These are phyloP conservation scores for Microctonus brassicae DNA, from an alignment of 2,888 invertebrate species.

Conservation along the genomic window DNA sequence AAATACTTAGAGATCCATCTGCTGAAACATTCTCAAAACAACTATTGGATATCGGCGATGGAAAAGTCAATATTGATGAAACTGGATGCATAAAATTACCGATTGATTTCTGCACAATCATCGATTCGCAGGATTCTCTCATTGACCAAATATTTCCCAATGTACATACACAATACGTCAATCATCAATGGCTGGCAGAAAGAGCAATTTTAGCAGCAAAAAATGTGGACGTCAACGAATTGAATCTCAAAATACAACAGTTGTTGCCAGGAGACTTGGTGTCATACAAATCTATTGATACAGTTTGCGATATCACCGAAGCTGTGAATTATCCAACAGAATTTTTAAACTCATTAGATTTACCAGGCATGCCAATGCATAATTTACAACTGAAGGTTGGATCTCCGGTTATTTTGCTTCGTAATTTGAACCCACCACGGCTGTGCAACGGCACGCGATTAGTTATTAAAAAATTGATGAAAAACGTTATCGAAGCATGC, in stretches of 20 bases:
- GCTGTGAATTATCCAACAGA: too few species aligned
- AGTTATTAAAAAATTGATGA: too few species aligned
- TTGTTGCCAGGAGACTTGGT: background rate
- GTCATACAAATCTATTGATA: too few species aligned
- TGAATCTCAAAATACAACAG: conserved; percentile 36
- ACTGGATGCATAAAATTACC: conserved; percentile 50
- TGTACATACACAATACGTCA: conserved; percentile 49
- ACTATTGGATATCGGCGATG: conserved; percentile 1
- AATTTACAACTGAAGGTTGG: too few species aligned
- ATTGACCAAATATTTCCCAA: conserved; percentile 51
- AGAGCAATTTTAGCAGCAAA: conserved; percentile 59
- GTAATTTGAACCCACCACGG: too few species aligned
- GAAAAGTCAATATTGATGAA: conserved; percentile 43
- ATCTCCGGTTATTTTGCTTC: too few species aligned
- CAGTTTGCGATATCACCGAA: too few species aligned
- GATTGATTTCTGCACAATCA: conserved; percentile 50
- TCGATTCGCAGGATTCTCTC: conserved; percentile 42
- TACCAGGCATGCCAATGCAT: too few species aligned
- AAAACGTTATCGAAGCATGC: too few species aligned
- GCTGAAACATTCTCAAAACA: conserved; percentile 27
- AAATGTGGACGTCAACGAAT: conserved; percentile 46
- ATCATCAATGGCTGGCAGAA: conserved; percentile 55
- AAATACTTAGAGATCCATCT: conserved; percentile 52
- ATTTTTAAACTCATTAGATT: too few species aligned
- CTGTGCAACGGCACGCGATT: too few species aligned